phyloP scores from a whole-genome alignment of 2,113 vertebrate species.

The Chaenogobius annularis region DNA sequence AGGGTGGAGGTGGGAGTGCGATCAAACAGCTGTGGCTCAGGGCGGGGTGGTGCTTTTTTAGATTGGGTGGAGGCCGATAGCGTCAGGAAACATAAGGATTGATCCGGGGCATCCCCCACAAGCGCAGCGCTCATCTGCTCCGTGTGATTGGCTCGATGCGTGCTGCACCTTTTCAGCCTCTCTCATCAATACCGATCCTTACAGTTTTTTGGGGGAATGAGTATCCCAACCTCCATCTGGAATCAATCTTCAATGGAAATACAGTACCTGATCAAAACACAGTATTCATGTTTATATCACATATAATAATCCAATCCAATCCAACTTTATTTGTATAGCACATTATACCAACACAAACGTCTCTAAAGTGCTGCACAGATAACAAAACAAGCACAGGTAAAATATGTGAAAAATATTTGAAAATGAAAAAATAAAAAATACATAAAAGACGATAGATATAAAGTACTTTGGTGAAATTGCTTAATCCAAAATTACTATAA shows the following conservation, averaged over 20 bases:
- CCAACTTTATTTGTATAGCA: no score
- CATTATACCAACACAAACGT: no score
- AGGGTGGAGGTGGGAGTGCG: constrained; percentile 24
- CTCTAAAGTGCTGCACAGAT: no score
- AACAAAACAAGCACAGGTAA: no score
- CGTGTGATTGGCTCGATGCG: constrained; percentile 26
- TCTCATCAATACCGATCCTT: constrained; percentile 49
- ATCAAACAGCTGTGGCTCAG: constrained; percentile 27
- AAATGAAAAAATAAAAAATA: no score
- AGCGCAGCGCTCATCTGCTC: constrained; percentile 33
- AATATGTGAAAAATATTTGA: no score
- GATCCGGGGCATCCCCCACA: not conserved
- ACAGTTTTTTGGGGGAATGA: constrained; percentile 31
- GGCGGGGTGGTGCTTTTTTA: constrained; percentile 29
- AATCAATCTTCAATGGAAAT: constrained; percentile 30
- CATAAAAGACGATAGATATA: no score
- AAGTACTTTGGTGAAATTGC: no score
- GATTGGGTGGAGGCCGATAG: constrained; percentile 29
- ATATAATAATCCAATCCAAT: no score
- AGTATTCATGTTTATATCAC: no score
- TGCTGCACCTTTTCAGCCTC: constrained; percentile 27
- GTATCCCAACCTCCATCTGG: constrained; percentile 28
- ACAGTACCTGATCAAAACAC: constrained; percentile 16
- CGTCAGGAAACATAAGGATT: constrained; percentile 22
- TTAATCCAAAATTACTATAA: no score